Conservation (phyloP, 2,888 invertebrate species). For the Dynastes hyllus region DNA sequence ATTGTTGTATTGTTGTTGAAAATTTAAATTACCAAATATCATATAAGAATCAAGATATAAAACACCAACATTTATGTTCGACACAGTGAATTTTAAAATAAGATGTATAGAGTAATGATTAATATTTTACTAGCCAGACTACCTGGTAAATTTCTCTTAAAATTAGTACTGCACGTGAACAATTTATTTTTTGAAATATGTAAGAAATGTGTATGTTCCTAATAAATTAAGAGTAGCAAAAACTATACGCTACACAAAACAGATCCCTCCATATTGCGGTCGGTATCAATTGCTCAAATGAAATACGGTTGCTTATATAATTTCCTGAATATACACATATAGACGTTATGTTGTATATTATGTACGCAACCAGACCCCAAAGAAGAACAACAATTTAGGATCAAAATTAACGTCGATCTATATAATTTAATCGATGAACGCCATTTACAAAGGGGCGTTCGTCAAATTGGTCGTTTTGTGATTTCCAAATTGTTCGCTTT, state of each 20-base stretch:
- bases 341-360: neutral
- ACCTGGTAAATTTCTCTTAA: neutral
- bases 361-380: neutral
- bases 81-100: too few relatives aligned
- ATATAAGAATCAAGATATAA: too few relatives aligned
- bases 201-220: constrained; percentile 25
- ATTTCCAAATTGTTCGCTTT: constrained; percentile 40
- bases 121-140: neutral
- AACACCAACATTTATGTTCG: too few relatives aligned
- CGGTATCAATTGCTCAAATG: constrained; percentile 33
- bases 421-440: neutral
- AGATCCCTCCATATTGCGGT: constrained; percentile 18
- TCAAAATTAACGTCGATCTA: constrained; percentile 25
- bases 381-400: constrained; percentile 11
- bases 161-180: neutral
- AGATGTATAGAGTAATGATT: neutral
- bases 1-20: too few relatives aligned
- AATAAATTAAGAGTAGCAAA: constrained; percentile 7
- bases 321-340: constrained; percentile 7
- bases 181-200: constrained; percentile 3
- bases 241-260: constrained; percentile 11
- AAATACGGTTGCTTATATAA: constrained; percentile 12
- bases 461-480: constrained; percentile 31
- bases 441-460: neutral
- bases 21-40: too few relatives aligned